phyloP scores from a whole-genome alignment of 2,888 invertebrate genomes.

The Leucophenga maculata region DNA sequence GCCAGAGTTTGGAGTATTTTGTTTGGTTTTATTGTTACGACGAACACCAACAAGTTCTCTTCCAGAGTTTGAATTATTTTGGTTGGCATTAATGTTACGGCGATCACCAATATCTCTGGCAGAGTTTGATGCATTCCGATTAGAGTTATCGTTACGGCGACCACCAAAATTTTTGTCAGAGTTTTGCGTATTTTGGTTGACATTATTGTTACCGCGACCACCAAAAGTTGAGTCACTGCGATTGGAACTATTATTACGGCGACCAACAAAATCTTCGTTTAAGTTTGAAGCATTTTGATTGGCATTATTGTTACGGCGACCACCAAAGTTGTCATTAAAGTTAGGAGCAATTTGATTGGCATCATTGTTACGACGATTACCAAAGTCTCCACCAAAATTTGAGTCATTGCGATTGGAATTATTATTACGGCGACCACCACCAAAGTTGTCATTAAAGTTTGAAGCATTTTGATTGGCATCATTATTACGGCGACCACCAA shows the following conservation, averaged over 20 bases:
- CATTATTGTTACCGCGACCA: neutral
- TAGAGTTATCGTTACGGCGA: too few relatives aligned
- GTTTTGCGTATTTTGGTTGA: neutral
- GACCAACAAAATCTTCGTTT: neutral
- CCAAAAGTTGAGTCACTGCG: neutral
- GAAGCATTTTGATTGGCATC: too few relatives aligned
- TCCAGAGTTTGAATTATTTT: neutral
- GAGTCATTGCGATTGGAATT: neutral
- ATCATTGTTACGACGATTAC: neutral
- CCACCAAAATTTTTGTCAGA: too few relatives aligned
- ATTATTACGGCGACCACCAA: too few relatives aligned
- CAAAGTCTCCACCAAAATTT: neutral
- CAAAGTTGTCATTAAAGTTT: neutral
- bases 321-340: too few relatives aligned
- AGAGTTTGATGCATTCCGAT: neutral
- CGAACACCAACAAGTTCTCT: neutral
- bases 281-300: neutral
- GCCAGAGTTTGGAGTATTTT: neutral
- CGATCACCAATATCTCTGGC: neutral
- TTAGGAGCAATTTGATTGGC: neutral
- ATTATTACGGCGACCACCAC: neutral
- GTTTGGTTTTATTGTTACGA: neutral
- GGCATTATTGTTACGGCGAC: too few relatives aligned
- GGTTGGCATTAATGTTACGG: neutral
- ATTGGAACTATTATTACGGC: neutral